A percentile compares a stretch with the other conserved stretches of the same genome.
Evolutionary conservation across 2,888 invertebrate genomes (phyloP).

Genomic region (Auanema freiburgensis): DNA sequence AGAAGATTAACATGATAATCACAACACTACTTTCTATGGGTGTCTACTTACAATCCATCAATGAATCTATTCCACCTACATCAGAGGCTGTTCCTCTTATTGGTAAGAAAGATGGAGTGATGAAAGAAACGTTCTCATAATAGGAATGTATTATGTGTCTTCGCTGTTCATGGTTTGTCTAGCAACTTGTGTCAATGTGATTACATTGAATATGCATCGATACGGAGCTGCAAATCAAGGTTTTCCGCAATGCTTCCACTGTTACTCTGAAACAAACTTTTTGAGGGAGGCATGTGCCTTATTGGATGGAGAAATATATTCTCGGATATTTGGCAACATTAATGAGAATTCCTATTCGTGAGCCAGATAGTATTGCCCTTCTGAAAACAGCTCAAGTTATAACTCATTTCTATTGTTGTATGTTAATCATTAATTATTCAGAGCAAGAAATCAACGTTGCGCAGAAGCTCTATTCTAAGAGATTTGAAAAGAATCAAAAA

Average conservation of each 20-base stretch:
- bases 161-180: constrained; percentile 69
- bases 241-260: neutral
- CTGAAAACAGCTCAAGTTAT: constrained; percentile 57
- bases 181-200: constrained; percentile 74
- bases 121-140: constrained; percentile 3
- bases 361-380: constrained; percentile 61
- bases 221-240: constrained; percentile 61
- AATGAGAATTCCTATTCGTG: constrained; percentile 58
- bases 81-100: constrained; percentile 71
- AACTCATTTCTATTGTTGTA: neutral
- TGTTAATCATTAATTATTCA: constrained; percentile 17
- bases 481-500: constrained; percentile 61
- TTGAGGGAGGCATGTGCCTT: constrained; percentile 41
- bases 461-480: constrained; percentile 55
- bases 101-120: constrained; percentile 63
- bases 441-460: constrained; percentile 56
- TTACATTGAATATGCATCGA: constrained; percentile 79
- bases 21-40: constrained; percentile 71
- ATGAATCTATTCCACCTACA: constrained; percentile 71
- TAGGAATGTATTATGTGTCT: constrained; percentile 71
- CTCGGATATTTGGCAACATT: constrained; percentile 60
- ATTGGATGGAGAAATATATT: constrained; percentile 54
- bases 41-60: constrained; percentile 69
- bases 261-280: constrained; percentile 4
- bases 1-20: constrained; percentile 68